phyloP scores from a whole-genome alignment of 2,797 vertebrate genomes.

The Scarus forsteni region DNA sequence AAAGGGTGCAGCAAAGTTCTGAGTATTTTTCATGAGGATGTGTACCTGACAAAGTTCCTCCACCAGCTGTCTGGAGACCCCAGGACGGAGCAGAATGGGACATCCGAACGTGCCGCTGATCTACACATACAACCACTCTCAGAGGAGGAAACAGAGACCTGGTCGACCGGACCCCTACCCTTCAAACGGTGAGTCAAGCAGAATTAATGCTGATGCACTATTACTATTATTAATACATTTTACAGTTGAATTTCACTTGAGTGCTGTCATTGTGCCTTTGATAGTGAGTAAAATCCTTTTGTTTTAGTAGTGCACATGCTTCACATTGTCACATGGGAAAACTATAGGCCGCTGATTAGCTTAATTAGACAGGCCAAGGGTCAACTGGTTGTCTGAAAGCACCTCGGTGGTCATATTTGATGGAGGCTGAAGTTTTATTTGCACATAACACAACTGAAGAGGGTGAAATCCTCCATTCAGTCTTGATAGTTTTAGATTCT shows the following conservation, averaged over 20 bases:
- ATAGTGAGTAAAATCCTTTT: not conserved
- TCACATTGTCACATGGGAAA: not conserved
- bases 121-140: conserved; percentile 32
- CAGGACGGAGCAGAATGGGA: conserved; percentile 54
- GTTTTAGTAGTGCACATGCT: not conserved
- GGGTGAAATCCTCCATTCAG: not conserved
- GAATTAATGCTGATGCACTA: not conserved
- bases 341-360: not conserved
- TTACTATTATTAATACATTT: not conserved
- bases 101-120: conserved; percentile 47
- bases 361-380: not conserved
- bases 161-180: conserved; percentile 43
- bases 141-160: conserved; percentile 56
- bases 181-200: conserved; percentile 70
- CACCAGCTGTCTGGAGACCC: conserved; percentile 1
- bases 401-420: not conserved
- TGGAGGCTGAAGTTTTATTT: not conserved
- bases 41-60: conserved; percentile 28
- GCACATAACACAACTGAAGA: not conserved
- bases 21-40: conserved; percentile 2
- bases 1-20: not conserved
- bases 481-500: too few relatives aligned
- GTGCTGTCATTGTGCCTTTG: not conserved
- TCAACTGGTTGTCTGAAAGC: not conserved
- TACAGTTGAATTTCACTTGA: too few relatives aligned